Evolutionary conservation across 2,113 vertebrate species (phyloP).

Genomic region (Bubo blakistoni): DNA sequence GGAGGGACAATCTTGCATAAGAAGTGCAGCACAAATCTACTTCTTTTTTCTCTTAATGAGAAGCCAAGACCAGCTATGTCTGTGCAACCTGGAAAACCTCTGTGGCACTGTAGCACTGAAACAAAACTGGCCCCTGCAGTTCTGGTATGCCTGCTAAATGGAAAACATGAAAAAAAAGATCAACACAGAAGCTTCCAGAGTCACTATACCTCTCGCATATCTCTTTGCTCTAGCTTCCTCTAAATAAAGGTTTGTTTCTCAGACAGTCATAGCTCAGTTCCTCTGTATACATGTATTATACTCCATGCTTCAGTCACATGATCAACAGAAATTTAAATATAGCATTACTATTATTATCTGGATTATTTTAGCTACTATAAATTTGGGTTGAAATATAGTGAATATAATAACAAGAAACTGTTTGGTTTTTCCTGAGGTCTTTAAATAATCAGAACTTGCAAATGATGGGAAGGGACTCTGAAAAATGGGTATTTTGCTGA

Average conservation of each 20-base stretch:
- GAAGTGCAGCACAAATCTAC: neutral
- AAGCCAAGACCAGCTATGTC: neutral
- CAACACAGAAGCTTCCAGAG: neutral
- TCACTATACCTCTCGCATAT: rapidly evolving
- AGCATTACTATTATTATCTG: neutral
- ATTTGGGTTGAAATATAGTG: neutral
- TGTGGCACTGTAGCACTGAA: neutral
- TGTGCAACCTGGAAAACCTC: neutral
- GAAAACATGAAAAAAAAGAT: neutral
- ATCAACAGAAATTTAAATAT: neutral
- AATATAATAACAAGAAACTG: neutral
- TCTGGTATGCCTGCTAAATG: neutral
- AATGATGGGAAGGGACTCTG: neutral
- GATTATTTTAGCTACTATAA: neutral
- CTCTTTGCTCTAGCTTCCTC: neutral
- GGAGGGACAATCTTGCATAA: neutral
- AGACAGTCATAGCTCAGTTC: neutral
- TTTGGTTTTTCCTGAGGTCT: neutral
- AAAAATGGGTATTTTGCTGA: neutral
- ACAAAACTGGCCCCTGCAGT: neutral
- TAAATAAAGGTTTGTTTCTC: neutral
- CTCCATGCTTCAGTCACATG: neutral
- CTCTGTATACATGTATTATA: neutral
- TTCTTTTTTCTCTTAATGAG: neutral
- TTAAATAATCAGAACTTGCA: neutral